A percentile compares a stretch with the other conserved stretches of the same genome.
Evolutionary conservation across 2,888 invertebrate genomes (phyloP).

Genomic region (Callosobruchus maculatus): DNA sequence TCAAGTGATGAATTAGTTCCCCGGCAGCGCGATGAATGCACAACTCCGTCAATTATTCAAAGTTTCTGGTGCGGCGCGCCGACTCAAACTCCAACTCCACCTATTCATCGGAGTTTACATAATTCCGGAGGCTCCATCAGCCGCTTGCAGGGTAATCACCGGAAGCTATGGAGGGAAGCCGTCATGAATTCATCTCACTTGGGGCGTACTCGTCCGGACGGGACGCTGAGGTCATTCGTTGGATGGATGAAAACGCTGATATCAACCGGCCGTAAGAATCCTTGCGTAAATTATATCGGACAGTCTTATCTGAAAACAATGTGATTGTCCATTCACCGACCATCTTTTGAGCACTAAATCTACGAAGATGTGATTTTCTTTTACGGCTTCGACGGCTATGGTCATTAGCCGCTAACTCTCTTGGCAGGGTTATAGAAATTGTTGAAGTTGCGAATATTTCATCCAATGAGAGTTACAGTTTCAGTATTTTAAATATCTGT

Average conservation of each 20-base stretch:
- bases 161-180: conserved; percentile 3
- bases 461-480: too few species aligned
- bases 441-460: too few species aligned
- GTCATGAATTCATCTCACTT: conserved; percentile 10
- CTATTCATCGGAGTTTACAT: conserved; percentile 15
- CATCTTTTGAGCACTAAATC: too few species aligned
- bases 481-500: too few species aligned
- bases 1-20: conserved; percentile 40
- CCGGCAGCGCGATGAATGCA: conserved; percentile 19
- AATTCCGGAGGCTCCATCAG: conserved; percentile 4
- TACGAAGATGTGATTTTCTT: too few species aligned
- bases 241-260: neutral
- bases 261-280: neutral
- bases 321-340: too few species aligned
- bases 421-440: too few species aligned
- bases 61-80: conserved; percentile 22
- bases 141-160: conserved; percentile 1
- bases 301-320: too few species aligned
- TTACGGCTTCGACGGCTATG: too few species aligned
- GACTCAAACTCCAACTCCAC: conserved; percentile 11
- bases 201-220: neutral
- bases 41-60: conserved; percentile 32
- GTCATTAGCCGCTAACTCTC: too few species aligned
- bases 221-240: neutral
- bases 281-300: neutral